phyloP scores from a whole-genome alignment of 2,888 invertebrate genomes.

The Cheilosia scutellata region DNA sequence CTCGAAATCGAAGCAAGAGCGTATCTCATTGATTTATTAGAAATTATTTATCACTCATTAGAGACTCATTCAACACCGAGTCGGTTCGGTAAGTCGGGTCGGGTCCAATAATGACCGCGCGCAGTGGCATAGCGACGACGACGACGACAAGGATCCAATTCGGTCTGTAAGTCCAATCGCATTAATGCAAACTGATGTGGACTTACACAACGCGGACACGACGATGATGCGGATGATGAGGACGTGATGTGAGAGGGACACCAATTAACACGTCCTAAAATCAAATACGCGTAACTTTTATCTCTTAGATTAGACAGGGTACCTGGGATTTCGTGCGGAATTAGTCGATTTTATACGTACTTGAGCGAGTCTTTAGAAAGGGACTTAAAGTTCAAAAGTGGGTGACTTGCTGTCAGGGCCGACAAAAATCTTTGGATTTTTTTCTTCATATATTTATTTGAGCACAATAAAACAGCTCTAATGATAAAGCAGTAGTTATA shows the following conservation, averaged over 20 bases:
- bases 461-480: too few relatives aligned
- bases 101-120: constrained; percentile 34
- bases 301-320: constrained; percentile 67
- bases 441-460: too few relatives aligned
- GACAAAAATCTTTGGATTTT: too few relatives aligned
- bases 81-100: constrained; percentile 58
- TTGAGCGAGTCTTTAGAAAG: background rate
- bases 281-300: constrained; percentile 75
- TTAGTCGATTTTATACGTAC: constrained; percentile 48
- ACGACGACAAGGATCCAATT: constrained; percentile 8
- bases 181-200: constrained; percentile 75
- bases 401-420: too few relatives aligned
- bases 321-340: constrained; percentile 58
- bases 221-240: constrained; percentile 55
- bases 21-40: constrained; percentile 77
- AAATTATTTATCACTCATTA: constrained; percentile 78
- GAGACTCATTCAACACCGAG: constrained; percentile 76
- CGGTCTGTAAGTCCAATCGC: constrained; percentile 64
- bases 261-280: constrained; percentile 76
- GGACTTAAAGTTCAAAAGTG: too few relatives aligned
- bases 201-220: constrained; percentile 69
- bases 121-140: background rate
- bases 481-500: too few relatives aligned
- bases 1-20: constrained; percentile 61
- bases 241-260: constrained; percentile 74